Evolutionary conservation across 1,140 invertebrate species (phyloP).

Genomic region (Elymnias hypermnestra): DNA sequence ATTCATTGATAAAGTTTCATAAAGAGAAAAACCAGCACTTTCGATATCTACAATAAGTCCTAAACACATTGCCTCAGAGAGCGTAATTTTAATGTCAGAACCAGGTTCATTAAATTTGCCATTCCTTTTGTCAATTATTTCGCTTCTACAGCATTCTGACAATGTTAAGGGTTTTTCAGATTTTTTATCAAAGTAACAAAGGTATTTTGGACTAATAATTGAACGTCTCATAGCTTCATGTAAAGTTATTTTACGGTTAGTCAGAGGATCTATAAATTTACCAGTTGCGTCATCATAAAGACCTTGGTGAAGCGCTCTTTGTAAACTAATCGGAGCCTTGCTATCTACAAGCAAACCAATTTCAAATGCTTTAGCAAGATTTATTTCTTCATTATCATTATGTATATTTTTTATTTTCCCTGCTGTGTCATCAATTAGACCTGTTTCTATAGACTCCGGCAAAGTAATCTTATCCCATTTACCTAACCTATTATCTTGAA

Average conservation of each 20-base stretch:
- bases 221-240: constrained; percentile 89
- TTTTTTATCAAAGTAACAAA: constrained; percentile 87
- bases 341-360: constrained; percentile 87
- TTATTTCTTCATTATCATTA: constrained; percentile 81
- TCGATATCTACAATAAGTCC: constrained; percentile 92
- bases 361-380: constrained; percentile 88
- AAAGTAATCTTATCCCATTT: constrained; percentile 85
- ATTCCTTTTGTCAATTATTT: constrained; percentile 88
- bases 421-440: constrained; percentile 84
- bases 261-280: constrained; percentile 88
- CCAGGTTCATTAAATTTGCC: constrained; percentile 87
- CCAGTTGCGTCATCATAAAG: constrained; percentile 88
- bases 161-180: constrained; percentile 82
- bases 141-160: constrained; percentile 86
- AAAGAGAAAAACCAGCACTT: constrained; percentile 86
- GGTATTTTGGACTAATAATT: constrained; percentile 86
- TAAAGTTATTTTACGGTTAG: constrained; percentile 85
- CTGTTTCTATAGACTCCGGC: constrained; percentile 84
- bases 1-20: constrained; percentile 89
- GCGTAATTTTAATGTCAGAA: constrained; percentile 79
- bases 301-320: constrained; percentile 91
- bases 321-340: constrained; percentile 88
- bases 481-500: constrained; percentile 87
- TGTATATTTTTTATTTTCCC: constrained; percentile 84
- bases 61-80: constrained; percentile 84